Conservation (phyloP, 2,113 vertebrate species). For the Gallinago media region DNA sequence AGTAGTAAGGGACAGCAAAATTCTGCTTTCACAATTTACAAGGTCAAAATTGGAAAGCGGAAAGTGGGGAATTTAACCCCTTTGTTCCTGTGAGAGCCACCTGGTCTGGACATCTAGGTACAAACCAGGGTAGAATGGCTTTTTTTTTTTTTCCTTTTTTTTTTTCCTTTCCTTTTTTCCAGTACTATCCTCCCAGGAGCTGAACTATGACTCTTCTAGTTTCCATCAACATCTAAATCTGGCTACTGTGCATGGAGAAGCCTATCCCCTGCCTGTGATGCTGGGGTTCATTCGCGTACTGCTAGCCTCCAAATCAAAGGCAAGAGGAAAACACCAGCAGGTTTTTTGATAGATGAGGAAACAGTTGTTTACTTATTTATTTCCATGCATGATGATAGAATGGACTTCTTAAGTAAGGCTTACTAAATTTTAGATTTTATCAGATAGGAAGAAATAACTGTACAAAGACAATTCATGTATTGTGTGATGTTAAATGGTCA, state of each 20-base stretch:
- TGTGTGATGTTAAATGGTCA: not conserved
- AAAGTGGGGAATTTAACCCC: not conserved
- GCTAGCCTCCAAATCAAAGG: not conserved
- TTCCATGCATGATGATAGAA: constrained; percentile 16
- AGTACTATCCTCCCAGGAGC: not conserved
- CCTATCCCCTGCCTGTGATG: not conserved
- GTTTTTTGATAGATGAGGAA: not conserved
- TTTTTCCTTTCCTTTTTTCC: too few relatives aligned
- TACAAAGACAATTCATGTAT: not conserved
- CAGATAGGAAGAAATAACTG: not conserved
- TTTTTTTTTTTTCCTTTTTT: not conserved
- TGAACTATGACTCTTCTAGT: not conserved
- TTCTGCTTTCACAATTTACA: not conserved
- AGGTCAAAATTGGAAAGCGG: not conserved
- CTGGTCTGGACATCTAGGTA: not conserved
- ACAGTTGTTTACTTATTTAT: not conserved
- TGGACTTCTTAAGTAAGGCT: not conserved
- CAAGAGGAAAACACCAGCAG: not conserved
- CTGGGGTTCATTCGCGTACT: not conserved
- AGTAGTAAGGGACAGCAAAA: not conserved
- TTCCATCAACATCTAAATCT: not conserved
- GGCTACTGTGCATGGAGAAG: not conserved
- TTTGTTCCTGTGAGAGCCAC: accelerated
- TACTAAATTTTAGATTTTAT: not conserved
- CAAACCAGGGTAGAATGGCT: not conserved